Evolutionary conservation across 2,797 vertebrate species (phyloP), one percentile per base, ranked within the genome.

Genomic region (Helostoma temminkii): DNA sequence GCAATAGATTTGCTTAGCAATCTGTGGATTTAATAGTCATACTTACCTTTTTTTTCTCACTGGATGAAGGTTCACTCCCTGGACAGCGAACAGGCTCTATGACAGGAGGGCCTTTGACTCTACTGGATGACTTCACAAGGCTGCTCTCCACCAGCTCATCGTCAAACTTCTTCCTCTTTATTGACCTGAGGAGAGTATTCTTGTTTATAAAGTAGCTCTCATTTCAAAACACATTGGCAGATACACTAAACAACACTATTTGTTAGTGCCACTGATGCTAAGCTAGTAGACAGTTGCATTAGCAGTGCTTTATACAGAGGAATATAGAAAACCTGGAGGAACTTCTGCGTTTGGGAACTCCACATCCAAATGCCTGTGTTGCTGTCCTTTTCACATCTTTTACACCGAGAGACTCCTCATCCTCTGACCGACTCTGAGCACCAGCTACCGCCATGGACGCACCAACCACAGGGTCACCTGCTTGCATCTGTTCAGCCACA

Each of bases 71-170:
- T 55, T 99, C 97, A 11, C 94, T 96, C 21, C 96, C 96, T 0
- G 95, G 94, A 82, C 94, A 96, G 66, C 97, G 95, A 12, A 96
- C 94, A 0, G 96, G 95, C 82, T 99, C 97, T 10, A 95, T 94
- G 19, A 95, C 92, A 0, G 94, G 93, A 16, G 96, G 91, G 1
- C 97, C 97, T 91, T 98, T 98, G 6, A 96, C 95, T 69, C 97
- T 91, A 83, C 94, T 98, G 21, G 97, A 96, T 1, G 97, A 97
- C 73, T 99, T 99, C n/a, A 96, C 97, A 12, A 99, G 93, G 83
- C 97, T 98, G 91, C 97, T 98, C 88, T 99, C 97, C 69, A 99
- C 97, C 76, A 99, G 88, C 79, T 98, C 97, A 88, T 98, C 97
- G 11, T 99, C 97, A 82, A 99, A 99, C 83, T 99, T 99, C 91